Evolutionary conservation across 2,113 vertebrate genomes (phyloP).

Genomic region (Pygoscelis antarcticus): DNA sequence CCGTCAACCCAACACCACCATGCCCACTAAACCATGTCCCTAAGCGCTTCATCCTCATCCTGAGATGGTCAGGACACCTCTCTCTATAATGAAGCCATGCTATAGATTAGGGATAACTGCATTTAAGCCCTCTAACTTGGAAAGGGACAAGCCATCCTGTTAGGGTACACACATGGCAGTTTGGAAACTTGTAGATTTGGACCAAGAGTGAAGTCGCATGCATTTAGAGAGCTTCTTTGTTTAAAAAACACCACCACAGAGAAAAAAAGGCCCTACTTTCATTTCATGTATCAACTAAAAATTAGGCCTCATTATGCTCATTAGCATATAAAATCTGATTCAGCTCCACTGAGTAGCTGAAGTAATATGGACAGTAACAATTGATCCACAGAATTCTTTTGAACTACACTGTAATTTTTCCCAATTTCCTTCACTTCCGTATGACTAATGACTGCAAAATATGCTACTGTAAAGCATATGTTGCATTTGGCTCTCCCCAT

Average conservation of each 20-base stretch:
- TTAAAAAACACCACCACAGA: not conserved
- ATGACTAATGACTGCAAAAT: not conserved
- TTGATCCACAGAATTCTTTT: not conserved
- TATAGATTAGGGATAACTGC: not conserved
- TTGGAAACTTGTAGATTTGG: not conserved
- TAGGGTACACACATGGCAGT: too few species aligned
- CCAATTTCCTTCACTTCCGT: not conserved
- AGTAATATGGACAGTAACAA: not conserved
- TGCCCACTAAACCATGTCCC: too few species aligned
- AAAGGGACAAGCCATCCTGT: not conserved
- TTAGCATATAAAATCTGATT: not conserved
- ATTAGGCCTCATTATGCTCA: not conserved
- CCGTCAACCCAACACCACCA: too few species aligned
- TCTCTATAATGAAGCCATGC: not conserved
- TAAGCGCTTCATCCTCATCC: too few species aligned
- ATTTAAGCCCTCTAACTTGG: not conserved
- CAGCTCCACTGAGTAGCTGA: not conserved
- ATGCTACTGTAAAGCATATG: not conserved
- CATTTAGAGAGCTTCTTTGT: not conserved
- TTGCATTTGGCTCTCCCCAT: not conserved
- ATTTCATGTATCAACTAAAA: not conserved
- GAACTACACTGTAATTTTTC: not conserved
- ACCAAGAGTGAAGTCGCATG: not conserved
- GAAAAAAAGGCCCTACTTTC: not conserved
- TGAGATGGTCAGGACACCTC: not conserved